Conservation (phyloP, 2,113 vertebrate genomes). For the Crocuta crocuta region DNA sequence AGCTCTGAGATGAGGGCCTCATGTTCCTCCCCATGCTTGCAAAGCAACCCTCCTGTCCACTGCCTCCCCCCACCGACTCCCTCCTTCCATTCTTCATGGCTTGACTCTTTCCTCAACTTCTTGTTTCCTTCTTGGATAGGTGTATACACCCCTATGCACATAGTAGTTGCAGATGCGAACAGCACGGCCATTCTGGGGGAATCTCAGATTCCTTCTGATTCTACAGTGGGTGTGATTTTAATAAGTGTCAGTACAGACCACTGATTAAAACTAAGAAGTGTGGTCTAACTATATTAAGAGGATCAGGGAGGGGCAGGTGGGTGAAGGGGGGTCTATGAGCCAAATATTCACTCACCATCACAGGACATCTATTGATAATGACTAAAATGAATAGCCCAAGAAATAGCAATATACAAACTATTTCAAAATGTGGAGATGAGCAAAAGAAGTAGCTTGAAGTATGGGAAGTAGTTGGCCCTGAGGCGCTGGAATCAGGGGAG, state of each 20-base stretch:
- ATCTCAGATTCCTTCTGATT: background rate
- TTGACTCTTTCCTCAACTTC: background rate
- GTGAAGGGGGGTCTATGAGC: background rate
- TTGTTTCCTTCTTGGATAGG: background rate
- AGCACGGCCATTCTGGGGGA: background rate
- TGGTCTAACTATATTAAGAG: background rate
- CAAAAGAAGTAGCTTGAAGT: rapidly evolving
- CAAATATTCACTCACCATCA: background rate
- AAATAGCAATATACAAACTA: rapidly evolving
- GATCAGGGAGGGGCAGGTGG: background rate
- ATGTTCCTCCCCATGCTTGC: rapidly evolving
- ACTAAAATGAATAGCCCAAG: background rate
- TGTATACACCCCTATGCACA: background rate
- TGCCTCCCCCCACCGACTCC: background rate
- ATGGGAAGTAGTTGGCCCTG: background rate
- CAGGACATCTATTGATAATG: background rate
- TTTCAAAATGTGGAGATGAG: background rate
- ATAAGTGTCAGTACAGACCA: background rate
- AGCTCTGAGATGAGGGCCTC: background rate
- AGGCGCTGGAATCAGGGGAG: background rate
- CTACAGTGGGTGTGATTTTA: background rate
- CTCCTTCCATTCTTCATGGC: background rate
- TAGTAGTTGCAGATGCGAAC: background rate
- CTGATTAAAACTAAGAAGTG: background rate
- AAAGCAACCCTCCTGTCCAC: background rate